Percentiles rank a stretch among this genome's conserved stretches.
phyloP scores from a whole-genome alignment of 1,140 invertebrate genomes.

The Leptoteleia sp. region DNA sequence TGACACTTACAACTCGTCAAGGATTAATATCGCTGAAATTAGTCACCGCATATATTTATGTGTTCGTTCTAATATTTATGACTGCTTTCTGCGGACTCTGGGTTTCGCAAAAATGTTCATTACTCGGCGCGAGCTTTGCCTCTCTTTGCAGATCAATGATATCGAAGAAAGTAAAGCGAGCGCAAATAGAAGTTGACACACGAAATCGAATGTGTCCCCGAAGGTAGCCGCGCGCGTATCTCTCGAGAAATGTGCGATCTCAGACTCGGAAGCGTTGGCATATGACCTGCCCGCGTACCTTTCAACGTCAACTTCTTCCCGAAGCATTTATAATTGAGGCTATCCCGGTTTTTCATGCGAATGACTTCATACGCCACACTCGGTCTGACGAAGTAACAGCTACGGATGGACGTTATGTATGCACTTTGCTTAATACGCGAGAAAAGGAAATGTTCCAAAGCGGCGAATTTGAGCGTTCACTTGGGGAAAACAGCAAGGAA shows the following conservation, averaged over 20 bases:
- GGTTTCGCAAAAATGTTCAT: conserved; percentile 27
- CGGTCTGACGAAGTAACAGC: too few relatives aligned
- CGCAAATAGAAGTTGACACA: conserved; percentile 50
- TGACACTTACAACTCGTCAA: conserved; percentile 9
- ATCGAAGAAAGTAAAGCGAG: conserved; percentile 33
- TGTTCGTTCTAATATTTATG: conserved; percentile 5
- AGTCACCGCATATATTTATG: not conserved
- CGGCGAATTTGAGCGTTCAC: too few relatives aligned
- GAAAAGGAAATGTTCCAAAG: too few relatives aligned
- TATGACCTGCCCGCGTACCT: conserved; percentile 34
- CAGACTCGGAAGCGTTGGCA: conserved; percentile 7
- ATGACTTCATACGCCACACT: too few relatives aligned
- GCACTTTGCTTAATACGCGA: too few relatives aligned
- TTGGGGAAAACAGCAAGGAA: too few relatives aligned
- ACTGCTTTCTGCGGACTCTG: conserved; percentile 12
- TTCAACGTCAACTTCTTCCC: conserved; percentile 15
- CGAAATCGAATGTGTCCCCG: conserved; percentile 29
- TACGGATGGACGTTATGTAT: too few relatives aligned
- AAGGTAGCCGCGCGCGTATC: conserved; percentile 21
- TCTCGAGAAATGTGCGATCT: conserved; percentile 23
- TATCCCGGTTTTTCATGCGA: too few relatives aligned
- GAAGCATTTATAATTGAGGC: too few relatives aligned
- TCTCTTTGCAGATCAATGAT: conserved; percentile 46
- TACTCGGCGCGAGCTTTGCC: conserved; percentile 14
- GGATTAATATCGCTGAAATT: not conserved